A percentile compares a stretch with the other conserved stretches of the same genome.
These are phyloP conservation scores for Sepioteuthis lessoniana DNA, from an alignment of 2,888 invertebrate genomes.

Conservation along the genomic window DNA sequence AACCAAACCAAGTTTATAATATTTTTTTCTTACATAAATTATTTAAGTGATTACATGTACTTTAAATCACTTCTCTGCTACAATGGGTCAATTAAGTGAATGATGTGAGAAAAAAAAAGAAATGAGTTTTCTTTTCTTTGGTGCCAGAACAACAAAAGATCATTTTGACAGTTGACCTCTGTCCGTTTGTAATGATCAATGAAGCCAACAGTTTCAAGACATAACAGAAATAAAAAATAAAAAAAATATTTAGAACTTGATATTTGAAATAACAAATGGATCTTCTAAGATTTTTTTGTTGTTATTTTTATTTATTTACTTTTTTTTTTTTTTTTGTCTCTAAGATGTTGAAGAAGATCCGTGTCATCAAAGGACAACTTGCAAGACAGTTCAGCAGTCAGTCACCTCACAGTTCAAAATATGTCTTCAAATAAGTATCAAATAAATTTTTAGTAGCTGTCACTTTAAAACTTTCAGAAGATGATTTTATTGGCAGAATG, in stretches of 20 bases:
- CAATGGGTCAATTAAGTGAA: neutral
- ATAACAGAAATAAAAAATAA: too few species aligned
- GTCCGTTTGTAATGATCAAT: neutral
- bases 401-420: neutral
- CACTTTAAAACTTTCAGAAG: neutral
- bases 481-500: neutral
- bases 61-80: neutral
- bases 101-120: neutral
- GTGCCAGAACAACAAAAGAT: neutral
- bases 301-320: too few species aligned
- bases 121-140: neutral
- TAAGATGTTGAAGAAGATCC: neutral
- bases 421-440: neutral
- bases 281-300: neutral
- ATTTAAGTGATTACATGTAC: neutral
- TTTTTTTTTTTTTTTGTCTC: neutral
- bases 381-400: neutral
- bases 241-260: neutral
- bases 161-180: neutral
- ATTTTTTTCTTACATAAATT: neutral
- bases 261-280: neutral
- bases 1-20: neutral
- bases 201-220: neutral
- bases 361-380: neutral
- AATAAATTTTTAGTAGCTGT: neutral